phyloP scores from a whole-genome alignment of 2,113 vertebrate genomes.

The Illadopsis cleaveri region DNA sequence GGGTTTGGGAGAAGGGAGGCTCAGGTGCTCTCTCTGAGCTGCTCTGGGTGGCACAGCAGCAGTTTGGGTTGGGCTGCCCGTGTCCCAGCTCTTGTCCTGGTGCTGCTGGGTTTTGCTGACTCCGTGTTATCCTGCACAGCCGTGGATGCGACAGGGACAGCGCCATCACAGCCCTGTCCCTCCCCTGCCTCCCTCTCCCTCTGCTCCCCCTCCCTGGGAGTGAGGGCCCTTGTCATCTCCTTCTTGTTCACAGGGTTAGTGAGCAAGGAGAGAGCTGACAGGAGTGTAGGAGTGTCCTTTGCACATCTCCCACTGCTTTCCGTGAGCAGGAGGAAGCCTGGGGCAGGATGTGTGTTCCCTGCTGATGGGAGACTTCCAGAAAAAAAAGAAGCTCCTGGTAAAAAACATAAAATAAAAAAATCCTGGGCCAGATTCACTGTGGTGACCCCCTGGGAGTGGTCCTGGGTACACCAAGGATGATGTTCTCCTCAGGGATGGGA shows the following conservation, averaged over 20 bases:
- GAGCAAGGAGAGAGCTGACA: background rate
- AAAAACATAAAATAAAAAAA: background rate
- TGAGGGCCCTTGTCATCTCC: background rate
- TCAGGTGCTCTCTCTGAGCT: background rate
- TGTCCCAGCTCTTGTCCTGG: background rate
- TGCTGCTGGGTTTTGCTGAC: background rate
- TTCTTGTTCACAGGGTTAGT: background rate
- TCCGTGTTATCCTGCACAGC: background rate
- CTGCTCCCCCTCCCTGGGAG: background rate
- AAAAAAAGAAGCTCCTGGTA: background rate
- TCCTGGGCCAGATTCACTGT: accelerated
- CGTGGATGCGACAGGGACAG: background rate
- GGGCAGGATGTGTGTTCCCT: background rate
- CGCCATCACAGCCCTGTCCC: background rate
- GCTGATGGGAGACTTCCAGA: background rate
- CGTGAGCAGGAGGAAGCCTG: accelerated
- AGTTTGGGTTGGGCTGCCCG: background rate
- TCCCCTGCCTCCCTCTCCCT: background rate
- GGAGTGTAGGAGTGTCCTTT: background rate
- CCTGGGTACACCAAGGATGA: background rate
- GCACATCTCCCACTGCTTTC: background rate
- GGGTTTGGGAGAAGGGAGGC: background rate
- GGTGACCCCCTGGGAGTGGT: background rate
- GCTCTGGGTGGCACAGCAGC: background rate
- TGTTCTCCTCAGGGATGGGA: accelerated